A percentile compares a stretch with the other conserved stretches of the same genome.
Evolutionary conservation across 2,888 invertebrate genomes (phyloP).

Genomic region (Anagyrus pseudococci): DNA sequence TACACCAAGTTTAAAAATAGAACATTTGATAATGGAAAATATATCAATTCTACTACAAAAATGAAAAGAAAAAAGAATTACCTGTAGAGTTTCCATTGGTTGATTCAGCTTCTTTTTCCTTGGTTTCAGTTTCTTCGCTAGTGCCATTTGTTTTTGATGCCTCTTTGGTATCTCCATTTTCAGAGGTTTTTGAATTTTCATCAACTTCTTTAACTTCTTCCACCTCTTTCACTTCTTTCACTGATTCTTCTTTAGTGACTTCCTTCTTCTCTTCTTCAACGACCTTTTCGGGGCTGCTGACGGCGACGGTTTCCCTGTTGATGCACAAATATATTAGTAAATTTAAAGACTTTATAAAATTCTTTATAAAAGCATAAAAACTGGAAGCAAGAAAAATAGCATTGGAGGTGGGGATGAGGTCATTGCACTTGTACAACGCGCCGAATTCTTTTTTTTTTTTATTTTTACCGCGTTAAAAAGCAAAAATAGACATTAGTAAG

Average conservation of each 20-base stretch:
- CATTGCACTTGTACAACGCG: neutral
- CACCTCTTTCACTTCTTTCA: constrained; percentile 9
- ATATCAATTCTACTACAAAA: neutral
- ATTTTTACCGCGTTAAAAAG: neutral
- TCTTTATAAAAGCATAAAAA: too few relatives aligned
- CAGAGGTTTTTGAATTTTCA: constrained; percentile 49
- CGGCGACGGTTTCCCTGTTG: constrained; percentile 33
- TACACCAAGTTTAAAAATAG: neutral
- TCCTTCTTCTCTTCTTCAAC: constrained; percentile 63
- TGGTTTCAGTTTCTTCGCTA: constrained; percentile 56
- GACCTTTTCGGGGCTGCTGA: constrained; percentile 57
- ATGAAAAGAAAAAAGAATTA: neutral
- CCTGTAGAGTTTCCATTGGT: constrained; percentile 58
- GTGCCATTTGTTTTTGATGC: constrained; percentile 62
- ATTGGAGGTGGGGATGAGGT: neutral
- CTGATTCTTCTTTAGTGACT: constrained; percentile 29
- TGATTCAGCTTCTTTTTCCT: constrained; percentile 59
- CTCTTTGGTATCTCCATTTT: constrained; percentile 57
- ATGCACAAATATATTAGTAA: neutral
- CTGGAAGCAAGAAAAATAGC: neutral
- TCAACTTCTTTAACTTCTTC: constrained; percentile 15
- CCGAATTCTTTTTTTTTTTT: neutral
- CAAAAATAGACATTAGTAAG: neutral
- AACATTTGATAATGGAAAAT: neutral
- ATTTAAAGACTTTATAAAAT: too few relatives aligned